Evolutionary conservation across 2,797 vertebrate genomes (phyloP).

Genomic region (Micropoecilia bifurca): DNA sequence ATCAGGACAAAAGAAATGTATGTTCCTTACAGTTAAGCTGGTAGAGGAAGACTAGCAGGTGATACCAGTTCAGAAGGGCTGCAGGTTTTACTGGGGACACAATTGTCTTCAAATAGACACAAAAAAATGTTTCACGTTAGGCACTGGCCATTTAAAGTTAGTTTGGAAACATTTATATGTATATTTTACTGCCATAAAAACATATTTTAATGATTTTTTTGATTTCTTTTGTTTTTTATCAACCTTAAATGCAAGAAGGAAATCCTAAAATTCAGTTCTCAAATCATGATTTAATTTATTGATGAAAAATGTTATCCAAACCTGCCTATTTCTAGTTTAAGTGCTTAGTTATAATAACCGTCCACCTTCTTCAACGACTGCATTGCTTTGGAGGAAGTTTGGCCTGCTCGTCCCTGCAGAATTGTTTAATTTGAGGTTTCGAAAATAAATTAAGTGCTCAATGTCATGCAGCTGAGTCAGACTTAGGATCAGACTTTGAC

Average conservation of each 20-base stretch:
- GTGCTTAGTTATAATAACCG: background rate
- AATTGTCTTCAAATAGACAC: background rate
- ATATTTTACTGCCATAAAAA: background rate
- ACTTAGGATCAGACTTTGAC: background rate
- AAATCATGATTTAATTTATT: background rate
- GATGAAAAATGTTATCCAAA: background rate
- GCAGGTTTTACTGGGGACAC: background rate
- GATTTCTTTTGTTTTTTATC: background rate
- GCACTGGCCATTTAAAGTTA: background rate
- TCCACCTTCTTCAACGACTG: background rate
- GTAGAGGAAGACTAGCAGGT: background rate
- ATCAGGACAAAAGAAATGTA: background rate
- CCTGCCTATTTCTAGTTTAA: background rate
- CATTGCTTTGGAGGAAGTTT: background rate
- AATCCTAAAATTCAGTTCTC: background rate
- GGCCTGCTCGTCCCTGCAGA: background rate
- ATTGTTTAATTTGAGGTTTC: background rate
- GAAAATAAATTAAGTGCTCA: background rate
- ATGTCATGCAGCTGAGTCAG: background rate
- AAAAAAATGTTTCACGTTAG: background rate
- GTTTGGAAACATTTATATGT: background rate
- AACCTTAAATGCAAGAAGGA: background rate
- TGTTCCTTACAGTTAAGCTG: background rate
- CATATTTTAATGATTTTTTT: background rate
- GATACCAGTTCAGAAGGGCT: slow-evolving; percentile 7